phyloP scores from a whole-genome alignment of 1,140 invertebrate species.

The Oedothorax gibbosus region DNA sequence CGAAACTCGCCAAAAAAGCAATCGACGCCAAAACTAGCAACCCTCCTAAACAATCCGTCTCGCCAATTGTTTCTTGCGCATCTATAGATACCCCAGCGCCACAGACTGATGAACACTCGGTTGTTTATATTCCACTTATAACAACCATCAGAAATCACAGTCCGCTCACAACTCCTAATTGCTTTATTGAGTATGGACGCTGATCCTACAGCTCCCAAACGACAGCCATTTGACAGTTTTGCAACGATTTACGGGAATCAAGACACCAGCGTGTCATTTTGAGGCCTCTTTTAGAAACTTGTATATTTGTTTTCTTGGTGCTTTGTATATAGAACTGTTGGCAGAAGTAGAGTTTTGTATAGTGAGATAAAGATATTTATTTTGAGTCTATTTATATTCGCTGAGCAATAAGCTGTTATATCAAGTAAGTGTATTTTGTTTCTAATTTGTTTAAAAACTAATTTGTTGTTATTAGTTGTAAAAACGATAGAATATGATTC shows the following conservation, averaged over 20 bases:
- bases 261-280: slow-evolving; percentile 9
- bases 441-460: too few species aligned
- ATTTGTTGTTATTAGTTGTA: too few species aligned
- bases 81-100: slow-evolving; percentile 8
- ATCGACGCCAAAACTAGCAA: too few species aligned
- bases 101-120: slow-evolving; percentile 13
- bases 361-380: slow-evolving; percentile 12
- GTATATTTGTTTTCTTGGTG: slow-evolving; percentile 5
- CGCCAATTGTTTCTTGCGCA: slow-evolving; percentile 9
- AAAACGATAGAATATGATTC: too few species aligned
- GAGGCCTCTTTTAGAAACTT: neutral
- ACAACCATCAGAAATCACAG: neutral
- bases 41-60: too few species aligned
- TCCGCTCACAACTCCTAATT: too few species aligned
- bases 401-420: slow-evolving; percentile 33
- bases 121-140: neutral
- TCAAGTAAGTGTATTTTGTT: neutral
- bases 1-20: too few species aligned
- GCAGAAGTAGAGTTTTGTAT: neutral
- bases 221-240: too few species aligned
- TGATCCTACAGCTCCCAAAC: too few species aligned
- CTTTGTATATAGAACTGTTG: slow-evolving; percentile 32
- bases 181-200: too few species aligned
- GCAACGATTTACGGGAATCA: too few species aligned
- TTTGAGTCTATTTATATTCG: slow-evolving; percentile 37